Evolutionary conservation across 2,797 vertebrate genomes (phyloP).

Genomic region (Poeciliopsis gracilis): DNA sequence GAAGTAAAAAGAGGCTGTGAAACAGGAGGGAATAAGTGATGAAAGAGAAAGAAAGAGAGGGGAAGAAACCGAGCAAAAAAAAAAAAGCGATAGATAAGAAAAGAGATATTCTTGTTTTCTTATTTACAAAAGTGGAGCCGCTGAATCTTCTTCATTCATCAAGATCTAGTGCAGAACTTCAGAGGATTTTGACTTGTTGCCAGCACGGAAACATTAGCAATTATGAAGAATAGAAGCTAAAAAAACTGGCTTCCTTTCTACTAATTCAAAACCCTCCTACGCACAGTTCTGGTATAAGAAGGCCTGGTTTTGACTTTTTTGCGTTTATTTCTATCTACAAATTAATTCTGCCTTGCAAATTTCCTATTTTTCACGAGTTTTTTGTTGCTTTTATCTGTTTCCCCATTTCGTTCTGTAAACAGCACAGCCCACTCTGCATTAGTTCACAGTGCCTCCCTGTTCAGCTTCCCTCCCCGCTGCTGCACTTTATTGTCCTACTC

Average conservation of each 20-base stretch:
- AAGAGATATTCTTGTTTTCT: slow-evolving; percentile 45
- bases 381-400: slow-evolving; percentile 45
- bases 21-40: slow-evolving; percentile 32
- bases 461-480: slow-evolving; percentile 24
- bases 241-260: slow-evolving; percentile 17
- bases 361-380: slow-evolving; percentile 13
- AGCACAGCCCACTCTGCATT: slow-evolving; percentile 27
- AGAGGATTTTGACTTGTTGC: slow-evolving; percentile 36
- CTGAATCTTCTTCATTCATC: slow-evolving; percentile 44
- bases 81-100: slow-evolving; percentile 6
- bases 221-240: slow-evolving; percentile 8
- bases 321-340: slow-evolving; percentile 25
- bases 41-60: slow-evolving; percentile 22
- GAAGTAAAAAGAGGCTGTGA: slow-evolving; percentile 46
- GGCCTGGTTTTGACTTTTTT: slow-evolving; percentile 32
- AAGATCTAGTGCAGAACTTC: slow-evolving; percentile 31
- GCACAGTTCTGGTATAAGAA: slow-evolving; percentile 18
- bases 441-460: slow-evolving; percentile 46
- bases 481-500: slow-evolving; percentile 40
- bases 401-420: slow-evolving; percentile 19
- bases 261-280: slow-evolving; percentile 28
- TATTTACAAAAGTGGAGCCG: slow-evolving; percentile 40
- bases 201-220: slow-evolving; percentile 33
- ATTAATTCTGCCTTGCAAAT: slow-evolving; percentile 28
- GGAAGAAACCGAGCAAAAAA: slow-evolving; percentile 1